Evolutionary conservation across 2,113 vertebrate species (phyloP).

Genomic region (Cheilinus undulatus): DNA sequence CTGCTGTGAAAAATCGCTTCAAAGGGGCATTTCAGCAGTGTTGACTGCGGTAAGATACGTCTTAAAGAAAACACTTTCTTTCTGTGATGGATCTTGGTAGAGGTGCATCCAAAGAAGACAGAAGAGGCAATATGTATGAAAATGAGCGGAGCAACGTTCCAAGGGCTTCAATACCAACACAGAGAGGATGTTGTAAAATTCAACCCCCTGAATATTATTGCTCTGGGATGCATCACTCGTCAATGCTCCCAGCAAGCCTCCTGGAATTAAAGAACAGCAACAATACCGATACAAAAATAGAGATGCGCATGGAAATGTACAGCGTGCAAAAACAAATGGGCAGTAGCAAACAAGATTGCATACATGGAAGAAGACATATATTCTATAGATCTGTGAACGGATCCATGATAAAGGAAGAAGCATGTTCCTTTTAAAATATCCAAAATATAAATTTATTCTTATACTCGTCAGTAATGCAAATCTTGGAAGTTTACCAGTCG

Average conservation of each 20-base stretch:
- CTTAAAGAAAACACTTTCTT: conserved; percentile 69
- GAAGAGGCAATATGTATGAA: conserved; percentile 80
- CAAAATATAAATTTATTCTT: no score
- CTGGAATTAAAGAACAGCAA: conserved; percentile 48
- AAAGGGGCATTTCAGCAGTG: conserved; percentile 65
- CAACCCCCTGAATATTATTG: conserved; percentile 62
- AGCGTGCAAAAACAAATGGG: background rate
- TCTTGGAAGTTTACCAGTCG: no score
- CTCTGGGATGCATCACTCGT: conserved; percentile 58
- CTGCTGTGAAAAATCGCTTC: conserved; percentile 66
- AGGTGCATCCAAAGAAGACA: conserved; percentile 67
- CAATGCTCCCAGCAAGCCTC: conserved; percentile 55
- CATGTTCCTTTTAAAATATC: no score
- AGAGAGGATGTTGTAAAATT: conserved; percentile 59
- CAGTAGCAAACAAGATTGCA: background rate
- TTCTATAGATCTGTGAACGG: no score
- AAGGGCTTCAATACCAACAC: conserved; percentile 46
- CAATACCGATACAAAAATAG: conserved; percentile 43
- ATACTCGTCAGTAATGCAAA: no score
- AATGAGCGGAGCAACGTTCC: conserved; percentile 71
- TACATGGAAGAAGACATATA: no score
- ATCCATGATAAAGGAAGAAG: no score
- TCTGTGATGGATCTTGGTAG: conserved; percentile 63
- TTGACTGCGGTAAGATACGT: conserved; percentile 59
- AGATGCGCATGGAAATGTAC: conserved; percentile 17